These are phyloP conservation scores for Oenanthe melanoleuca DNA, from an alignment of 2,113 vertebrate genomes.

Conservation along the genomic window DNA sequence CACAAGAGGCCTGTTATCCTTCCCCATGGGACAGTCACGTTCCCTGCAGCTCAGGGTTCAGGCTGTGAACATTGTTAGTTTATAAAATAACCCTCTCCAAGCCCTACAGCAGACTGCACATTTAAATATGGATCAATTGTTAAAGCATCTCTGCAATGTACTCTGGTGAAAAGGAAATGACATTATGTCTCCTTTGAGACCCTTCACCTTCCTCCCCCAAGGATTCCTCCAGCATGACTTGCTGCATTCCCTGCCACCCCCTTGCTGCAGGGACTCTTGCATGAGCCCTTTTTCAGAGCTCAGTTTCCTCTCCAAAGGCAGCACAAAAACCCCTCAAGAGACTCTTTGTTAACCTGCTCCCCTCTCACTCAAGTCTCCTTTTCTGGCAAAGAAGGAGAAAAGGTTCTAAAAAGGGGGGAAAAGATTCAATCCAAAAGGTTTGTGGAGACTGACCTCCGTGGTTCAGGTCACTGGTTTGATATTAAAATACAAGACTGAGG, in stretches of 20 bases:
- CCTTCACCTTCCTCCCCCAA: slow-evolving; percentile 31
- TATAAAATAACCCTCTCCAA: background rate
- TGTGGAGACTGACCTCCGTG: fast-evolving
- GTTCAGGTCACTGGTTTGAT: background rate
- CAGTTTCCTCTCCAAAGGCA: background rate
- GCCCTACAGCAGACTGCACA: background rate
- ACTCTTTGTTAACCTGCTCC: background rate
- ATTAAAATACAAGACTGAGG: background rate
- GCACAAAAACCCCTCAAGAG: background rate
- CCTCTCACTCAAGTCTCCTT: background rate
- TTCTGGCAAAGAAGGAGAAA: background rate
- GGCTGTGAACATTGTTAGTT: background rate
- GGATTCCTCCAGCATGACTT: background rate
- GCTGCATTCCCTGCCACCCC: background rate
- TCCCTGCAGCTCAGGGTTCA: background rate
- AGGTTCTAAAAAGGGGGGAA: fast-evolving
- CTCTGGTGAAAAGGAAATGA: slow-evolving; percentile 17
- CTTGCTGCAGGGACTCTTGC: background rate
- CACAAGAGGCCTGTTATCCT: background rate
- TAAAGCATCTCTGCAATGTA: slow-evolving; percentile 27
- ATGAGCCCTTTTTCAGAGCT: background rate
- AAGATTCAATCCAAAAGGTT: background rate
- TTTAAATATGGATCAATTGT: slow-evolving; percentile 28
- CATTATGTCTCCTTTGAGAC: slow-evolving; percentile 16
- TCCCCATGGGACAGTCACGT: background rate